Evolutionary conservation across 2,888 invertebrate species (phyloP).

Genomic region (Panzeria rudis): DNA sequence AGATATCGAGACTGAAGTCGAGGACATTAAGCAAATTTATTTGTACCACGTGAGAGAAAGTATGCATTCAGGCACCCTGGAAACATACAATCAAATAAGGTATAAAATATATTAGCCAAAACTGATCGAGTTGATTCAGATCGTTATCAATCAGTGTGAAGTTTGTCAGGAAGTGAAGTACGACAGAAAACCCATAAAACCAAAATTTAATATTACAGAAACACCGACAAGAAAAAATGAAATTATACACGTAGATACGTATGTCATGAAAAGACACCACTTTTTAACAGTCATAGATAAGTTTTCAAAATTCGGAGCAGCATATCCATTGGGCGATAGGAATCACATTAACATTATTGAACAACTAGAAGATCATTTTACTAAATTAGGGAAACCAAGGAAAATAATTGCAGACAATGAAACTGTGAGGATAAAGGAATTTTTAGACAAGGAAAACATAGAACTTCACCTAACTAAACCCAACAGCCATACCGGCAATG

Average conservation of each 20-base stretch:
- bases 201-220: constrained; percentile 35
- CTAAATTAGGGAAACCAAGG: no score
- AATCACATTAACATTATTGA: no score
- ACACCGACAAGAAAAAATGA: constrained; percentile 63
- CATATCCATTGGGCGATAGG: no score
- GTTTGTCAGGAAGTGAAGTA: constrained; percentile 67
- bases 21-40: constrained; percentile 71
- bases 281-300: no score
- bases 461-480: constrained; percentile 64
- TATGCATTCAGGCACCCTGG: constrained; percentile 70
- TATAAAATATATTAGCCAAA: constrained; percentile 64
- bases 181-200: constrained; percentile 66
- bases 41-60: constrained; percentile 71
- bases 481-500: constrained; percentile 56
- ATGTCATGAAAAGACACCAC: no score
- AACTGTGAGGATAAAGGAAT: constrained; percentile 63
- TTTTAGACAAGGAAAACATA: constrained; percentile 61
- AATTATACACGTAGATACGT: no score
- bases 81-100: not conserved
- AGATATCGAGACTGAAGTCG: constrained; percentile 70
- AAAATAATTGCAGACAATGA: constrained; percentile 70
- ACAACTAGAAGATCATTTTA: no score
- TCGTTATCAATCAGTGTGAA: constrained; percentile 60
- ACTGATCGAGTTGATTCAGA: constrained; percentile 68
- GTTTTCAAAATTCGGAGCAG: no score